A percentile compares a stretch with the other conserved stretches of the same genome.
Evolutionary conservation across 1,140 invertebrate genomes (phyloP).

Genomic region (Tenebrio molitor): DNA sequence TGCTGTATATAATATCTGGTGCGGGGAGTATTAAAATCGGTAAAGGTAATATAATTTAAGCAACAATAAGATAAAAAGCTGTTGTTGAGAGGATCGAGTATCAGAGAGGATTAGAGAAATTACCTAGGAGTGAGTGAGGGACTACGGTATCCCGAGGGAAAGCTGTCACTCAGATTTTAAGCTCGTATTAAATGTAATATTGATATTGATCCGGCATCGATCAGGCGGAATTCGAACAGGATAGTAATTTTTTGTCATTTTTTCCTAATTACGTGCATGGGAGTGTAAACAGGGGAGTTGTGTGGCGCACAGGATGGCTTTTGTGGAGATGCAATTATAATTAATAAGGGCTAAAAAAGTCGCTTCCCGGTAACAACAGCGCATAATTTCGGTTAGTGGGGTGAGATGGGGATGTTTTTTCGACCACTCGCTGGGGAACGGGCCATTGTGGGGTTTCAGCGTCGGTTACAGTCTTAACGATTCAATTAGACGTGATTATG

Average conservation of each 20-base stretch:
- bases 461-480: constrained; percentile 43
- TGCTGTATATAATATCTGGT: too few relatives aligned
- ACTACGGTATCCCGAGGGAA: constrained; percentile 37
- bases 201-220: background rate
- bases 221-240: constrained; percentile 14
- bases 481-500: constrained; percentile 44
- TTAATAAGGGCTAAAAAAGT: constrained; percentile 44
- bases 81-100: constrained; percentile 44
- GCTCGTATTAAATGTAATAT: constrained; percentile 32
- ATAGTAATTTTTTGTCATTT: constrained; percentile 43
- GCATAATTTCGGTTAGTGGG: constrained; percentile 32
- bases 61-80: constrained; percentile 46
- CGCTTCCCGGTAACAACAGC: constrained; percentile 29
- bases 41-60: constrained; percentile 45
- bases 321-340: constrained; percentile 38
- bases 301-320: constrained; percentile 34
- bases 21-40: constrained; percentile 37
- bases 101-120: constrained; percentile 43
- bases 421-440: constrained; percentile 26
- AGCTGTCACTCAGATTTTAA: constrained; percentile 41
- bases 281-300: constrained; percentile 32
- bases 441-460: constrained; percentile 24
- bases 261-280: constrained; percentile 11
- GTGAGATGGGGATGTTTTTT: constrained; percentile 27
- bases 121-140: constrained; percentile 30